Conservation (phyloP, 2,797 vertebrate species). For the Gymnocypris eckloni region DNA sequence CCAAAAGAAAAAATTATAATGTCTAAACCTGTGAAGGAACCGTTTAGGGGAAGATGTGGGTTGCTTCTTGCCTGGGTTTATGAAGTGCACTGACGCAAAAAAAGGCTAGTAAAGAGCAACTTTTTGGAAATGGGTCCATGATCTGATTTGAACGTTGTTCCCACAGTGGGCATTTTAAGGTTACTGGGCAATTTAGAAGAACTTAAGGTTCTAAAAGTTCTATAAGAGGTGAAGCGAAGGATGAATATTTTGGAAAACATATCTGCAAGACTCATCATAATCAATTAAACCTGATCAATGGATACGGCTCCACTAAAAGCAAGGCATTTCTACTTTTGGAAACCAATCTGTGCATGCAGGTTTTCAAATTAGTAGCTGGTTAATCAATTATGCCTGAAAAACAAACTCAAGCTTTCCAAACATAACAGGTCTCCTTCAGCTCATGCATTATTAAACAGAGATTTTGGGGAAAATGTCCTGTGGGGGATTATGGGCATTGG, state of each 20-base stretch:
- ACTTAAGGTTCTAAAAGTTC: not conserved
- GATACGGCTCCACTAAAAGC: not conserved
- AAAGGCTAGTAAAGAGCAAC: slow-evolving; percentile 57
- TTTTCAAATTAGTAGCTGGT: slow-evolving; percentile 21
- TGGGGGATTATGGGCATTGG: slow-evolving; percentile 12
- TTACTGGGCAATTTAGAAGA: not conserved
- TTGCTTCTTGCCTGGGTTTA: slow-evolving; percentile 52
- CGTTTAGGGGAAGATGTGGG: slow-evolving; percentile 10
- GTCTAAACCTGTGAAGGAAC: slow-evolving; percentile 26
- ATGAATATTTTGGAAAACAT: not conserved
- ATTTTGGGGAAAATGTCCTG: not conserved
- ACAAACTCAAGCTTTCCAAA: slow-evolving; percentile 39
- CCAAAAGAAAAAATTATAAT: slow-evolving; percentile 1
- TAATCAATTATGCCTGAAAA: slow-evolving; percentile 42
- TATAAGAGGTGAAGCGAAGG: not conserved
- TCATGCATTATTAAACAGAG: slow-evolving; percentile 23
- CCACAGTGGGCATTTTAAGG: not conserved
- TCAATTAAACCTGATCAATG: slow-evolving; percentile 42
- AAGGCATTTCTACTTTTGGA: slow-evolving; percentile 15
- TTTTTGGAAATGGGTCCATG: slow-evolving; percentile 56
- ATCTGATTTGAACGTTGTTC: slow-evolving; percentile 61
- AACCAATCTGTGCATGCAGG: slow-evolving; percentile 32
- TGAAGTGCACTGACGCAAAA: slow-evolving; percentile 52
- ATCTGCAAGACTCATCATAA: slow-evolving; percentile 34
- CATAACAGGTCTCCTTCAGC: slow-evolving; percentile 24